phyloP scores from a whole-genome alignment of 2,888 invertebrate genomes.

The Caenorhabditis sp. region DNA sequence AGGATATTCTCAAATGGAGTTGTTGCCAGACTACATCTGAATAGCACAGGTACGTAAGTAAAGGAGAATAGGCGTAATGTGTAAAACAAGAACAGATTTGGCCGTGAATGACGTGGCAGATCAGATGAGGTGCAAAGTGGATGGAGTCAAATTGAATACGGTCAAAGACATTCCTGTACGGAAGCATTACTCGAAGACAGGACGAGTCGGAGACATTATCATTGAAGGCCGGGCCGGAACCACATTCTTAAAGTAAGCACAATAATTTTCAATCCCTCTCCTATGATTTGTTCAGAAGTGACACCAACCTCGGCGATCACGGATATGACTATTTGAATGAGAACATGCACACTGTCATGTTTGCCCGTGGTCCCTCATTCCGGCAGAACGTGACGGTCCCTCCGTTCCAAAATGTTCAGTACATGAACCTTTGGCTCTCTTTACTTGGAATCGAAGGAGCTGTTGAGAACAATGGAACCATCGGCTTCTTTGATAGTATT shows the following conservation, averaged over 20 bases:
- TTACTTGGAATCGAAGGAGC: slow-evolving; percentile 43
- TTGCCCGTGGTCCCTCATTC: slow-evolving; percentile 74
- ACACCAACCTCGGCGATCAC: slow-evolving; percentile 67
- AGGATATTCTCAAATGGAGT: slow-evolving; percentile 67
- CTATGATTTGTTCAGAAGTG: slow-evolving; percentile 23
- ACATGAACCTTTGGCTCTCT: slow-evolving; percentile 70
- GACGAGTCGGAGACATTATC: slow-evolving; percentile 71
- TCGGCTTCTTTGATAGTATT: slow-evolving; percentile 65
- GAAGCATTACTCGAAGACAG: slow-evolving; percentile 68
- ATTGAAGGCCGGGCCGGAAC: slow-evolving; percentile 72
- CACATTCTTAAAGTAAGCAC: slow-evolving; percentile 63
- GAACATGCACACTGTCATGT: slow-evolving; percentile 76
- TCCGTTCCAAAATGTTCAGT: slow-evolving; percentile 75
- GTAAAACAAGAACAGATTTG: slow-evolving; percentile 25
- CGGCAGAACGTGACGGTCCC: slow-evolving; percentile 56
- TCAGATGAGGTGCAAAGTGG: slow-evolving; percentile 66
- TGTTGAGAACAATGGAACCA: slow-evolving; percentile 72
- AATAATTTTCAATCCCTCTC: neutral
- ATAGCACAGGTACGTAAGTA: slow-evolving; percentile 57
- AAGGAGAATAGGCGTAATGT: neutral
- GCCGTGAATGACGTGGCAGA: slow-evolving; percentile 58
- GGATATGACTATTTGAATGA: slow-evolving; percentile 72
- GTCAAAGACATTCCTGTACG: slow-evolving; percentile 62
- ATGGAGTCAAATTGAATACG: slow-evolving; percentile 66
- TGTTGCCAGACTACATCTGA: slow-evolving; percentile 68